phyloP scores from a whole-genome alignment of 2,113 vertebrate genomes.

The Nothoprocta perdicaria region DNA sequence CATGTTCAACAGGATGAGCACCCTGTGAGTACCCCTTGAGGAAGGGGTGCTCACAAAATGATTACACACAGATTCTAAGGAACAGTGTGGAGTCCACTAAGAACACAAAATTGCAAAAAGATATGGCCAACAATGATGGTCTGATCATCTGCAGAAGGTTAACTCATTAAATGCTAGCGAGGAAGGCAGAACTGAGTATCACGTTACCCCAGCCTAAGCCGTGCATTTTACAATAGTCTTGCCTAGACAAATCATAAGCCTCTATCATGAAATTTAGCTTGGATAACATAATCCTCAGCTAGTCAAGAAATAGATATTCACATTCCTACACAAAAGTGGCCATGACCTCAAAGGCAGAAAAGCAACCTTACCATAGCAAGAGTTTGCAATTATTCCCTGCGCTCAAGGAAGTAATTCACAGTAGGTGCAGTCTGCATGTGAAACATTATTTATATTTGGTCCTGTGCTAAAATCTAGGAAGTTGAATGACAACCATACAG shows the following conservation, averaged over 20 bases:
- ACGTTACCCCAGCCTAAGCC: not conserved
- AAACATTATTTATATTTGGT: not conserved
- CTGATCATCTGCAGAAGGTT: not conserved
- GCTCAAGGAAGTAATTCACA: not conserved
- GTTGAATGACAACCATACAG: not conserved
- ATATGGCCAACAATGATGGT: not conserved
- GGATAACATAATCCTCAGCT: not conserved
- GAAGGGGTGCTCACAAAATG: not conserved
- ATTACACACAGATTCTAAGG: not conserved
- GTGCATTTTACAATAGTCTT: not conserved
- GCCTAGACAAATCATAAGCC: rapidly evolving
- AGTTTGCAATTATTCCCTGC: not conserved
- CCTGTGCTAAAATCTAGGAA: not conserved
- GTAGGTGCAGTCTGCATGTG: not conserved
- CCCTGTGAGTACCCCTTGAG: too few relatives aligned
- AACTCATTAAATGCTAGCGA: not conserved
- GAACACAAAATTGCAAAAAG: not conserved
- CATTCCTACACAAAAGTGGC: not conserved
- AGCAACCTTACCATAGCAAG: not conserved
- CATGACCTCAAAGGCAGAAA: not conserved
- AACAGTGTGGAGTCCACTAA: not conserved
- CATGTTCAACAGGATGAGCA: rapidly evolving
- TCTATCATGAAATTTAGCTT: not conserved
- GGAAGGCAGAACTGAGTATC: not conserved
- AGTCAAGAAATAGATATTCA: not conserved